Percentiles rank a stretch among this genome's conserved stretches.
Conservation (phyloP, 2,113 vertebrate genomes). For the Macquaria australasica region DNA sequence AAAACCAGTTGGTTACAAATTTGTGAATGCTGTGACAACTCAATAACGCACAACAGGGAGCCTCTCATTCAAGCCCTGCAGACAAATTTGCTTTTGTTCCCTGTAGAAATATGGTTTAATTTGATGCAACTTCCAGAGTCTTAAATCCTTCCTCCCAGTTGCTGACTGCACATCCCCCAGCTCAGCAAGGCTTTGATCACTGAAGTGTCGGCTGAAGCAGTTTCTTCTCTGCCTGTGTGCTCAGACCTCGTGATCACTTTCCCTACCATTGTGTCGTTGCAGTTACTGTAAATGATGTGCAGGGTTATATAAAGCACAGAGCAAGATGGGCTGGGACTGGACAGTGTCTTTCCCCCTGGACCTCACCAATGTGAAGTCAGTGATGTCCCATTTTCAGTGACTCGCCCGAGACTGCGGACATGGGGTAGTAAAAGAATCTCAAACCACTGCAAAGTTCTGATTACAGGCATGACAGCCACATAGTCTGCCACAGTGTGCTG, state of each 20-base stretch:
- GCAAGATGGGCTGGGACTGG: neutral
- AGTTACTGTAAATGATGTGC: slow-evolving; percentile 39
- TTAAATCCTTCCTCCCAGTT: slow-evolving; percentile 30
- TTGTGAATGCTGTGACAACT: slow-evolving; percentile 19
- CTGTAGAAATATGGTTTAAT: neutral
- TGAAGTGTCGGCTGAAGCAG: slow-evolving; percentile 35
- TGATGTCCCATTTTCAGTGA: slow-evolving; percentile 38
- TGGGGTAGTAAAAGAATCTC: slow-evolving; percentile 21
- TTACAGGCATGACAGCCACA: slow-evolving; percentile 8
- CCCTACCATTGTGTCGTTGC: neutral
- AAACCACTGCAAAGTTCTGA: slow-evolving; percentile 5
- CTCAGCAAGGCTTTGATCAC: slow-evolving; percentile 56
- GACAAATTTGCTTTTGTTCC: slow-evolving; percentile 3
- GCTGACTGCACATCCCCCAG: slow-evolving; percentile 28
- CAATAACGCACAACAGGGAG: neutral
- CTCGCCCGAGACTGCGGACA: slow-evolving; percentile 23
- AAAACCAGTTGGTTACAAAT: slow-evolving; percentile 4
- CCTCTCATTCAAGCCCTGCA: neutral
- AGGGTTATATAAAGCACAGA: slow-evolving; percentile 45
- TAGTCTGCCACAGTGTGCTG: neutral
- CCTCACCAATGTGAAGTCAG: slow-evolving; percentile 23
- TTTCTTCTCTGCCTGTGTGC: slow-evolving; percentile 36
- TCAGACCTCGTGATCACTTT: slow-evolving; percentile 41
- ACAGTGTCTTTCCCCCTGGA: slow-evolving; percentile 19
- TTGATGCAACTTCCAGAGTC: slow-evolving; percentile 14